Evolutionary conservation across 2,113 vertebrate genomes (phyloP), one percentile per base, ranked within the genome.

Genomic region (Capricornis sumatraensis): DNA sequence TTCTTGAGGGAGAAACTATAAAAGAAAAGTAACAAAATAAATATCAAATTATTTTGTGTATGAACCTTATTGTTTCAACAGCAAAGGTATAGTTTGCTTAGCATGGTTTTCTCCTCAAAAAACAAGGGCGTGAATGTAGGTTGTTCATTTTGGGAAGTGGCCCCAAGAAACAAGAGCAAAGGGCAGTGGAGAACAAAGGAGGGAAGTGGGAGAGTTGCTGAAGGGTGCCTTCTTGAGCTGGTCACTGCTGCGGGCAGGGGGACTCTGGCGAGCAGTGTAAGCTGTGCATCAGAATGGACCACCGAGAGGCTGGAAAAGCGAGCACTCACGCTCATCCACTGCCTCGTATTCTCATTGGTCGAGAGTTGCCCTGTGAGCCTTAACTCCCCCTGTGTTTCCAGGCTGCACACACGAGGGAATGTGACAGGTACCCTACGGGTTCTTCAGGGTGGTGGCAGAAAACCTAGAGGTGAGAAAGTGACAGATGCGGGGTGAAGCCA

Each of bases 1-100:
- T 89, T 82, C 76, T 95, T 81, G 79, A 91, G 33, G 50, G 64
- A 87, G 45, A 71, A 53, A 64, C 28, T 84, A 33, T 50, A 76
- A 94, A 96, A 96, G n/a, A 95, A 96, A 52, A 53, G 40, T 64
- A 83, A 67, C 4, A 91, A 97, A 92, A 52, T 78, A 25, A 91
- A 88, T 87, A 58, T 55, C 23, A n/a, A 96, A 52, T 40, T 91
- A 52, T 64, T 97, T 71, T 67, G 30, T 79, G 47, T 79, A 43
- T 81, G 83, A 93, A 95, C 23, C 45, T 36, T 40, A 1, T 78
- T 74, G 6, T 64, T 95, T 89, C 90, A 81, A 30, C 36, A 55
- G 40, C n/a, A 45, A 60, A 57, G 25, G 36, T 40, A n/a, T 15
- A 15, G 36, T 55, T 81, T 89, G 17, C 43, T 86, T 94, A 36